These are phyloP conservation scores for Acromyrmex heyeri DNA, from an alignment of 1,140 invertebrate genomes.

Conservation along the genomic window DNA sequence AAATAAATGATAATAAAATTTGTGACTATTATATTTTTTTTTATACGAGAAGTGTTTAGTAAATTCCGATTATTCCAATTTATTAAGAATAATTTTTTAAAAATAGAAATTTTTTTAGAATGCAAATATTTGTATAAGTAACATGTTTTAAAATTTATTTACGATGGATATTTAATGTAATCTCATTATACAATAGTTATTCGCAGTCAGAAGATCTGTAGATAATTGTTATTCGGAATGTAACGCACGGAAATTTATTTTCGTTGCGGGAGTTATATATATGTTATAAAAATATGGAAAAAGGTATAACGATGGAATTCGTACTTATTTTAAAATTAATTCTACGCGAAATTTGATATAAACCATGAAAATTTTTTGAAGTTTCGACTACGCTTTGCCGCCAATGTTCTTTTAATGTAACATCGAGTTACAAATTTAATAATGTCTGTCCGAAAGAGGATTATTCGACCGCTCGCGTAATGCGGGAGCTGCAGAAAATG, in stretches of 20 bases:
- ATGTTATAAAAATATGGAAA: constrained; percentile 21
- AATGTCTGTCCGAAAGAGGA: constrained; percentile 42
- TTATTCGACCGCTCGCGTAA: constrained; percentile 36
- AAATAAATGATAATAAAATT: not conserved
- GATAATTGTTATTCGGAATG: not conserved
- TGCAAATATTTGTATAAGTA: not conserved
- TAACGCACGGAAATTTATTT: not conserved
- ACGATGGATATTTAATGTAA: not conserved
- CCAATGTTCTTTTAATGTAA: constrained; percentile 48
- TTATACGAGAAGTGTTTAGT: not conserved
- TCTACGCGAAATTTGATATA: constrained; percentile 45
- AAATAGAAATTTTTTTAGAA: not conserved
- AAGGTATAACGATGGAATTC: constrained; percentile 18
- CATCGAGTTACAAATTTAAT: constrained; percentile 52
- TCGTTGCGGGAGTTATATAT: not conserved
- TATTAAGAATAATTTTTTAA: not conserved
- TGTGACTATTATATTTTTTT: not conserved
- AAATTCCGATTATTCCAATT: not conserved
- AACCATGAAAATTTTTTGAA: constrained; percentile 33
- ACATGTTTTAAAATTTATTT: constrained; percentile 4
- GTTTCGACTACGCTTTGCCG: constrained; percentile 18
- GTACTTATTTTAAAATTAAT: constrained; percentile 44
- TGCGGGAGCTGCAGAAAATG: constrained; percentile 11
- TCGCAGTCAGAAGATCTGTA: not conserved
- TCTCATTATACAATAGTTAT: not conserved